phyloP scores from a whole-genome alignment of 2,113 vertebrate genomes.

The Caranx melampygus region DNA sequence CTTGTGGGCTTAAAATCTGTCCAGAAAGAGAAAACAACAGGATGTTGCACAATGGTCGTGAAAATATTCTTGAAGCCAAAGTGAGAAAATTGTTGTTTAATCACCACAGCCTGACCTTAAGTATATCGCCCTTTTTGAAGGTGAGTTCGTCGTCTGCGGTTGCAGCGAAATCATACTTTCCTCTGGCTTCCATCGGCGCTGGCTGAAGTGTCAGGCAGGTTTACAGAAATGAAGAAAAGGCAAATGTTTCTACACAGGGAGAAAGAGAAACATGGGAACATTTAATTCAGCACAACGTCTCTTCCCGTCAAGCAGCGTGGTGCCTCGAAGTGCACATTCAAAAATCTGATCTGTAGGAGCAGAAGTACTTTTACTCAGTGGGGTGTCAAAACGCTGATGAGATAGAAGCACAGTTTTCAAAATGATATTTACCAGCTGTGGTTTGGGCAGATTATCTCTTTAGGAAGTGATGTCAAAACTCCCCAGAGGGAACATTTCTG shows the following conservation, averaged over 20 bases:
- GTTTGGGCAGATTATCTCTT: neutral
- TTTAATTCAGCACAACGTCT: neutral
- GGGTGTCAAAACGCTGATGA: neutral
- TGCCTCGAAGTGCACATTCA: neutral
- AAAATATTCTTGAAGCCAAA: neutral
- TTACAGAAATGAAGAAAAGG: neutral
- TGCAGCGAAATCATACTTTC: conserved; percentile 91
- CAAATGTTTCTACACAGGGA: conserved; percentile 13
- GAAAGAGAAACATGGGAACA: neutral
- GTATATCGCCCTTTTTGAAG: conserved; percentile 90
- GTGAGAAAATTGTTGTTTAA: neutral
- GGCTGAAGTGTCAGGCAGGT: neutral
- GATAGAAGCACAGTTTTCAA: neutral
- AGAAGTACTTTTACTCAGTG: neutral
- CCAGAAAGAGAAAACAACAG: neutral
- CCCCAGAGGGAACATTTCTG: neutral
- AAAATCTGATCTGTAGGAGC: neutral
- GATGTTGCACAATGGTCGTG: neutral
- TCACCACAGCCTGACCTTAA: conserved; percentile 87
- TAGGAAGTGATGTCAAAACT: neutral
- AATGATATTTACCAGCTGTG: neutral
- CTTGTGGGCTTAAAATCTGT: conserved; percentile 89
- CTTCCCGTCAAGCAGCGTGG: neutral
- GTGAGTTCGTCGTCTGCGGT: conserved; percentile 91
- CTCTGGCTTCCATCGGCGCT: conserved; percentile 89